phyloP scores from a whole-genome alignment of 2,797 vertebrate species.

The Heteromormyrus szaboi region DNA sequence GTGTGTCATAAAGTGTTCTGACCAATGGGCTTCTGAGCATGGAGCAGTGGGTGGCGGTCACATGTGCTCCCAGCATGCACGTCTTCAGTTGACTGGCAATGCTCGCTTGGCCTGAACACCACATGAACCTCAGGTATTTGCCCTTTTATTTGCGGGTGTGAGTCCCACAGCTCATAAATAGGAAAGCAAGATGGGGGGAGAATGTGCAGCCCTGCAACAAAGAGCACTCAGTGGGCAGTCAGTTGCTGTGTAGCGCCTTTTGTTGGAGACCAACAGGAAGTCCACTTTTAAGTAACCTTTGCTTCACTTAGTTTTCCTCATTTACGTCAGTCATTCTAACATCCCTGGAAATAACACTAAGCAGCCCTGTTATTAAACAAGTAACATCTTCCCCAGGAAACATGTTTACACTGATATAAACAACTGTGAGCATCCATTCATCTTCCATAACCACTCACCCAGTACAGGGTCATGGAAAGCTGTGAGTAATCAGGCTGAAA shows the following conservation, averaged over 20 bases:
- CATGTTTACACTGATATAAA: not conserved
- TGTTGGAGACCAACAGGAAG: not conserved
- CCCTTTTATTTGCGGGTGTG: not conserved
- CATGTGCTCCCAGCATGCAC: not conserved
- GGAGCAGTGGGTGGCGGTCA: not conserved
- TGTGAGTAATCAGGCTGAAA: not conserved
- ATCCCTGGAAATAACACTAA: not conserved
- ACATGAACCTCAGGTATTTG: not conserved
- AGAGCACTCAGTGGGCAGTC: not conserved
- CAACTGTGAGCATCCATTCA: not conserved
- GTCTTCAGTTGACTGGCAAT: not conserved
- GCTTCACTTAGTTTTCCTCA: not conserved
- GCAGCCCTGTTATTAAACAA: not conserved
- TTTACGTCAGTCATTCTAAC: not conserved
- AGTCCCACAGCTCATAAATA: not conserved
- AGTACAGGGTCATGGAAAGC: not conserved
- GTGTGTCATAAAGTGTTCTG: not conserved
- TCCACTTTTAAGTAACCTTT: not conserved
- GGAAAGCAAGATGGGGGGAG: not conserved
- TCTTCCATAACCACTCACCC: not conserved
- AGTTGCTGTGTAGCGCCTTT: not conserved
- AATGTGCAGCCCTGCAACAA: not conserved
- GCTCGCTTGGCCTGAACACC: not conserved
- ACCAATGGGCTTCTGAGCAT: not conserved
- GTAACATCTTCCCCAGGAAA: not conserved